Percentiles rank a stretch among this genome's conserved stretches.
Evolutionary conservation across 2,113 vertebrate species (phyloP).

Genomic region (Indri indri): DNA sequence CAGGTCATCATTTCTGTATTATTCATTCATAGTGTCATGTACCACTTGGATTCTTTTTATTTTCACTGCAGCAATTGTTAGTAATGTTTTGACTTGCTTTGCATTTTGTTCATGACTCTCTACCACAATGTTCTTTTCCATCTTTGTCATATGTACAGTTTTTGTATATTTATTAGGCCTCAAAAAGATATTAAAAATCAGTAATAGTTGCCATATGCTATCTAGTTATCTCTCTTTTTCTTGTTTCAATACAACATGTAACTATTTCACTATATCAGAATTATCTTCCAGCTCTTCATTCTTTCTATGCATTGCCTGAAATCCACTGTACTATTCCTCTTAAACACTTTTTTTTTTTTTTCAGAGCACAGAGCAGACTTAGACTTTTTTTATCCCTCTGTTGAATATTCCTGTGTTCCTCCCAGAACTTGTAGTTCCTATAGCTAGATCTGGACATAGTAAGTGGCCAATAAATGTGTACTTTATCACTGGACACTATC

Average conservation of each 20-base stretch:
- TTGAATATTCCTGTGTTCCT: background rate
- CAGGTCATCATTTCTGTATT: background rate
- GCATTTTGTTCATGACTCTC: background rate
- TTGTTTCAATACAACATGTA: background rate
- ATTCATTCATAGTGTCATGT: background rate
- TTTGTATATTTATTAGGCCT: too few relatives aligned
- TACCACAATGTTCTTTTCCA: background rate
- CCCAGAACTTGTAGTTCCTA: background rate
- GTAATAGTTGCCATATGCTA: too few relatives aligned
- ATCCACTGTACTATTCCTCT: background rate
- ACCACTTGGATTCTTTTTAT: background rate
- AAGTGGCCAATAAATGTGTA: background rate
- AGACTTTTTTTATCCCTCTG: too few relatives aligned
- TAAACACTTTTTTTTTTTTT: background rate
- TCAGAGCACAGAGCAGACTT: background rate
- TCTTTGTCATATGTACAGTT: too few relatives aligned
- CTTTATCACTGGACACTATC: background rate
- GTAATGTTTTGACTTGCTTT: background rate
- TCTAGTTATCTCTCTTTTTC: background rate
- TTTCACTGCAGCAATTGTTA: background rate
- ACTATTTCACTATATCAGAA: background rate
- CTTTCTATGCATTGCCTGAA: background rate
- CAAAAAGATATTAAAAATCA: too few relatives aligned
- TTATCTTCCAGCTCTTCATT: too few relatives aligned
- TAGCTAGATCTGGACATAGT: background rate